Percentiles rank a stretch among this genome's conserved stretches.
These are phyloP conservation scores for Poecilus cupreus DNA, from an alignment of 2,888 invertebrate species.

Conservation along the genomic window DNA sequence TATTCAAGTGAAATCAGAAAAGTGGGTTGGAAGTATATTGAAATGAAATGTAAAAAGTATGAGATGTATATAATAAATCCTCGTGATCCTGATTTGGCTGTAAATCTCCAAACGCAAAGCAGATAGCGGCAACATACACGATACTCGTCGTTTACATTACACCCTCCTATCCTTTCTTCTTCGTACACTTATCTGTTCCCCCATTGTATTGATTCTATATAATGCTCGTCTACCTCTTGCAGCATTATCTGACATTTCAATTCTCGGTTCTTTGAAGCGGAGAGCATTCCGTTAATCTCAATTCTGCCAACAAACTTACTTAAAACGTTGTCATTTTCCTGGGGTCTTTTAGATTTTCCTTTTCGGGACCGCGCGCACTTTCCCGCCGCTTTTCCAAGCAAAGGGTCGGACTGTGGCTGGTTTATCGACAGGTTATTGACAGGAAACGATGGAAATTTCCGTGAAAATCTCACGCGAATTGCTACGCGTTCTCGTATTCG, in stretches of 20 bases:
- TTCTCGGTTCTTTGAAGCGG: slow-evolving; percentile 10
- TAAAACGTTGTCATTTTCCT: slow-evolving; percentile 35
- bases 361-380: background rate
- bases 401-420: background rate
- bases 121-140: background rate
- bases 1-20: background rate
- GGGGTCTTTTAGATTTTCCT: slow-evolving; percentile 8
- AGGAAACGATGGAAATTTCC: slow-evolving; percentile 58
- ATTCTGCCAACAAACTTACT: slow-evolving; percentile 35
- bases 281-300: slow-evolving; percentile 20
- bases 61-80: background rate
- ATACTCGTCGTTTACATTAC: background rate
- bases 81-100: background rate
- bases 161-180: background rate
- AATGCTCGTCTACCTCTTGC: background rate
- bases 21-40: background rate
- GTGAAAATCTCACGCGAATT: slow-evolving; percentile 26
- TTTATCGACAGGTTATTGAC: slow-evolving; percentile 56
- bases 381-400: background rate
- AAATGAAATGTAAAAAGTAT: slow-evolving; percentile 9
- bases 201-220: slow-evolving; percentile 9
- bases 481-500: too few species aligned
- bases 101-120: background rate
- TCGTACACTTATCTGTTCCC: background rate
- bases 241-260: slow-evolving; percentile 36